A percentile compares a stretch with the other conserved stretches of the same genome.
phyloP scores from a whole-genome alignment of 1,140 invertebrate genomes.

The Solen grandis region DNA sequence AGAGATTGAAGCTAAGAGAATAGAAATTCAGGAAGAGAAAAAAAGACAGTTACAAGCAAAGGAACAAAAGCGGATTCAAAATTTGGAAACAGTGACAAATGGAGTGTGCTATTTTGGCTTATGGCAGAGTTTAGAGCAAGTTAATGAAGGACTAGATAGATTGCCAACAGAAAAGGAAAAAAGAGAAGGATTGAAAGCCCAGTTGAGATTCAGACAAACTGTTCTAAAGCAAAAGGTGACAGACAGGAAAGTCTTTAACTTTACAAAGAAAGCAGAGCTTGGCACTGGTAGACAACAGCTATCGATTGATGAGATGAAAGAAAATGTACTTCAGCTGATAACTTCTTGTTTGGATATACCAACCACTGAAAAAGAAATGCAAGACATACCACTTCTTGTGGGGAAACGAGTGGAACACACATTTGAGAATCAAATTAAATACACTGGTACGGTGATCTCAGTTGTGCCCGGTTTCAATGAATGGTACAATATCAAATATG shows the following conservation, averaged over 20 bases:
- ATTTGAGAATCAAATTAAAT: constrained; percentile 48
- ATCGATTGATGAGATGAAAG: constrained; percentile 43
- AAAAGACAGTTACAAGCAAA: constrained; percentile 37
- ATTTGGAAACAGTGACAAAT: constrained; percentile 50
- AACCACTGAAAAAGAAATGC: constrained; percentile 30
- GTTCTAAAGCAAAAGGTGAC: constrained; percentile 43
- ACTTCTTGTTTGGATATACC: constrained; percentile 5
- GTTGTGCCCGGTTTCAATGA: constrained; percentile 53
- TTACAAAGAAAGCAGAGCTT: constrained; percentile 34
- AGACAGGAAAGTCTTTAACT: constrained; percentile 48
- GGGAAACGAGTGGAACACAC: constrained; percentile 48
- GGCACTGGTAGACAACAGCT: constrained; percentile 49
- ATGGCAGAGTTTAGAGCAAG: constrained; percentile 48
- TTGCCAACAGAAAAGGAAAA: constrained; percentile 14
- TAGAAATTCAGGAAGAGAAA: constrained; percentile 35
- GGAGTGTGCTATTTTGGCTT: constrained; percentile 57
- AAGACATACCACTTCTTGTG: constrained; percentile 45
- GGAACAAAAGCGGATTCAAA: constrained; percentile 37
- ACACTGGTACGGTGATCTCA: constrained; percentile 42
- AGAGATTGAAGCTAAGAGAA: constrained; percentile 44
- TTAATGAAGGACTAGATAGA: constrained; percentile 38
- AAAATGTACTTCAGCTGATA: constrained; percentile 43
- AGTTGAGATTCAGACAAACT: constrained; percentile 54
- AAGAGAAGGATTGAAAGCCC: constrained; percentile 30
- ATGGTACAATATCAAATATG: constrained; percentile 61